Conservation (phyloP, 53 echinoderm and acorn worm genomes). For the Apostichopus leukothele region DNA sequence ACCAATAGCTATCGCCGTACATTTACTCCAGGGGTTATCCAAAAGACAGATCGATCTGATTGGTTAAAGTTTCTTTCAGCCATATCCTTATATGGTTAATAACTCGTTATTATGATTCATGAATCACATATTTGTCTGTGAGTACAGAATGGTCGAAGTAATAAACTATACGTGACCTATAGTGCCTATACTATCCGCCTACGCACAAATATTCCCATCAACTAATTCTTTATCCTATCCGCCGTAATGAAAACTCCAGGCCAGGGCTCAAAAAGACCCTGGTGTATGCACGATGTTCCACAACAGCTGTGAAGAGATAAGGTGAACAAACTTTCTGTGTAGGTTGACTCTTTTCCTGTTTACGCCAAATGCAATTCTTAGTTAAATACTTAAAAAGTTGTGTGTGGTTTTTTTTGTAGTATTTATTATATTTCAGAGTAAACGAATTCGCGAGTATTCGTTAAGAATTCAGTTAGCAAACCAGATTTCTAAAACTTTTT, state of each 20-base stretch:
- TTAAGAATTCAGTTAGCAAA: no score
- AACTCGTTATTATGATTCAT: conserved; percentile 46
- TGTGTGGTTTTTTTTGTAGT: not conserved
- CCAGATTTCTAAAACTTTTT: no score
- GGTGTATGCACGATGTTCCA: conserved; percentile 29
- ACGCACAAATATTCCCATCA: conserved; percentile 47
- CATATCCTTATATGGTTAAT: conserved; percentile 24
- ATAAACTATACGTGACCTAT: conserved; percentile 36
- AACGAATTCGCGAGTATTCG: no score
- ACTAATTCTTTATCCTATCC: conserved; percentile 37
- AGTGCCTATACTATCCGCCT: conserved; percentile 25
- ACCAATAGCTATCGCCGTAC: conserved; percentile 4
- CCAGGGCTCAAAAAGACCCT: conserved; percentile 43
- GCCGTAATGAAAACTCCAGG: conserved; percentile 13
- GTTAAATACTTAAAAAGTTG: not conserved
- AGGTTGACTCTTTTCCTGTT: not conserved
- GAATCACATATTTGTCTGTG: conserved; percentile 52
- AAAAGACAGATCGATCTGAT: conserved; percentile 5
- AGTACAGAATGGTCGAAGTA: conserved; percentile 16
- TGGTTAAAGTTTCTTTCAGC: not conserved
- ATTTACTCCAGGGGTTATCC: no score
- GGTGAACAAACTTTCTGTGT: conserved; percentile 42
- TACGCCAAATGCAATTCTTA: not conserved
- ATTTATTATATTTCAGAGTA: not conserved
- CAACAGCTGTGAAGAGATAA: conserved; percentile 18